phyloP scores from a whole-genome alignment of 1,140 invertebrate species.

The Philopotamus ludificatus region DNA sequence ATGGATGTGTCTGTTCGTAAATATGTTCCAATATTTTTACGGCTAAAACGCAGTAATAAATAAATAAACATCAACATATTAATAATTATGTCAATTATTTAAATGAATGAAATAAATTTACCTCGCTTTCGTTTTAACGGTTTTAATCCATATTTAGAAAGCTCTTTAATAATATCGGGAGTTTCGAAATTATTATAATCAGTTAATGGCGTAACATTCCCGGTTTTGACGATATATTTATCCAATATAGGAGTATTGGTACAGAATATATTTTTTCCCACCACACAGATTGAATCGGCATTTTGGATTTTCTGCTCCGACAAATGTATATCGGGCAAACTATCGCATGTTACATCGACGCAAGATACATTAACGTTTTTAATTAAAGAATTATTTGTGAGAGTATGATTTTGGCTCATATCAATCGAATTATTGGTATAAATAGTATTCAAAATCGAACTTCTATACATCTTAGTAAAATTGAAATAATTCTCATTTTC shows the following conservation, averaged over 20 bases:
- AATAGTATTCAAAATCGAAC: slow-evolving; percentile 17
- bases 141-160: slow-evolving; percentile 60
- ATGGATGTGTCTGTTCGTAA: slow-evolving; percentile 54
- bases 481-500: neutral
- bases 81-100: too few relatives aligned
- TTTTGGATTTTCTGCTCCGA: slow-evolving; percentile 4
- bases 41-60: slow-evolving; percentile 44
- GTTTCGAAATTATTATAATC: slow-evolving; percentile 56
- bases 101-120: slow-evolving; percentile 45
- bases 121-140: slow-evolving; percentile 58
- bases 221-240: slow-evolving; percentile 54
- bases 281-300: neutral
- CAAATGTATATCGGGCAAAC: slow-evolving; percentile 1
- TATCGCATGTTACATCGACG: neutral
- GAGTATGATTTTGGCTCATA: neutral
- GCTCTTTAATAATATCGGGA: slow-evolving; percentile 54
- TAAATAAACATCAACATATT: neutral
- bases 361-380: too few relatives aligned
- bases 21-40: slow-evolving; percentile 53
- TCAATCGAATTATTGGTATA: neutral
- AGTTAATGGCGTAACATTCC: slow-evolving; percentile 56
- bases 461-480: slow-evolving; percentile 13
- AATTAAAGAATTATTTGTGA: too few relatives aligned
- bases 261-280: neutral
- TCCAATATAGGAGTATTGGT: slow-evolving; percentile 43